phyloP scores from a whole-genome alignment of 2,888 invertebrate genomes.

The Odontothrips loti region DNA sequence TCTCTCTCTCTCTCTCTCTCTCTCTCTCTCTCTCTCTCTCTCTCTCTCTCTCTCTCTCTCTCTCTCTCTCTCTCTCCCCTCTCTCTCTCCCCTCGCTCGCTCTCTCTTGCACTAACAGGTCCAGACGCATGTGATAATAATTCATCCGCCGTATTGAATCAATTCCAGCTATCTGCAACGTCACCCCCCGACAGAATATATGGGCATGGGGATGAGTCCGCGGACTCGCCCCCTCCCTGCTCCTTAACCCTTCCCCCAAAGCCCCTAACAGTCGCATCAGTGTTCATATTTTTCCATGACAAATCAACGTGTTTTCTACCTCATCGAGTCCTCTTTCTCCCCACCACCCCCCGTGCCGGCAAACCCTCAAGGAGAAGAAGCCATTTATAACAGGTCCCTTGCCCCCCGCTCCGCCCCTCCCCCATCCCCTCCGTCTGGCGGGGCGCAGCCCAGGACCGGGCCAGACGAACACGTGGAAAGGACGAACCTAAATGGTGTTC shows the following conservation, averaged over 20 bases:
- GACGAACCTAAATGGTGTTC: conserved; percentile 3
- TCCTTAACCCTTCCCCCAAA: not conserved
- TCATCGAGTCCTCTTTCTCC: not conserved
- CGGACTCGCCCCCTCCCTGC: not conserved
- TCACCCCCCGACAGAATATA: conserved; percentile 9
- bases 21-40: too few relatives aligned
- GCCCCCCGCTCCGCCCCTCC: not conserved
- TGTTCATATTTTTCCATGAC: conserved; percentile 26
- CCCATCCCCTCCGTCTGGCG: not conserved
- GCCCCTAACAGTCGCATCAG: not conserved
- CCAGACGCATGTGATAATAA: not conserved
- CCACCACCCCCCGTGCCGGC: not conserved
- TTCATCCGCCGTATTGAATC: conserved; percentile 23
- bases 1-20: too few relatives aligned
- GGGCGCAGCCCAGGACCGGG: not conserved
- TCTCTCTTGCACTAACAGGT: not conserved
- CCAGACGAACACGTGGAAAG: not conserved
- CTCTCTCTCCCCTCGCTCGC: too few relatives aligned
- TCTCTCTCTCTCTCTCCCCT: too few relatives aligned
- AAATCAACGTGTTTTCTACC: conserved; percentile 20
- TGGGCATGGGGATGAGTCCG: not conserved
- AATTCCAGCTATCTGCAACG: conserved; percentile 16
- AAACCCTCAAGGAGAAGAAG: conserved; percentile 20
- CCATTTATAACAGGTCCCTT: conserved; percentile 13
- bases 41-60: too few relatives aligned